Base-by-base conservation (phyloP, 2,888 invertebrate species). In the Melanotus villosus region DNA sequence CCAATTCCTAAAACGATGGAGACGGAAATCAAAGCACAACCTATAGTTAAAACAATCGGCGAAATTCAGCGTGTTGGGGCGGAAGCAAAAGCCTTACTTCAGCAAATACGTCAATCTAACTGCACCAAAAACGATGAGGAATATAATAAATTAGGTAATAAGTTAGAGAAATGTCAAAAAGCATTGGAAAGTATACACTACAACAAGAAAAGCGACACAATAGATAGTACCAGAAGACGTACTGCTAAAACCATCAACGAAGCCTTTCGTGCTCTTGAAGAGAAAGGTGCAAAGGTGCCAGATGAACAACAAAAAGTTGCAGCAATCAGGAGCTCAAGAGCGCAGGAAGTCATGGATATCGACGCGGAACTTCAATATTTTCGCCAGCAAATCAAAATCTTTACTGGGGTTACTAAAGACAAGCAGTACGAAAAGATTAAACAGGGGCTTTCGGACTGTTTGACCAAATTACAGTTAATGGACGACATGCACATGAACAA, bases 311-410 rank as follows among this genome's bases (percentile, higher is more conserved):
- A 34, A 10, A 54, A 36, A 21, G 21, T 23, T 3, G 41, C 32
- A 4, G 6, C 47, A 7, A 21, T 41, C 12, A 52, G 65, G 65
- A 60, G 34, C 9, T 66, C 66, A 10, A 58, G 18, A 32, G 66
- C 66, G 1, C 56, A 56, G 36, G 69, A 72, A 23, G 43, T 72
- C n/a, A 67, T 72, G 70, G 65, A 72, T 10, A 56, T 72, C 12
- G 66, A 72, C 32, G 67, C 65, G 7, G 70, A 66, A 32, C 54
- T 73, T 0, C 65, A 66, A 21, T 68, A 67, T 14, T 50, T 64
- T n/a, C 50, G 62, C 1, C 65, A 71, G 43, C 71, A 71, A 30
- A 73, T 73, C 26, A 64, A 62, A 43, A 62, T 52, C 14, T 71
- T 73, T 34, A 59, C 16, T 6, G 66, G 68, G 3, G 59, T 63